phyloP scores from a whole-genome alignment of 1,140 invertebrate species.

The Euwallacea fornicatus region DNA sequence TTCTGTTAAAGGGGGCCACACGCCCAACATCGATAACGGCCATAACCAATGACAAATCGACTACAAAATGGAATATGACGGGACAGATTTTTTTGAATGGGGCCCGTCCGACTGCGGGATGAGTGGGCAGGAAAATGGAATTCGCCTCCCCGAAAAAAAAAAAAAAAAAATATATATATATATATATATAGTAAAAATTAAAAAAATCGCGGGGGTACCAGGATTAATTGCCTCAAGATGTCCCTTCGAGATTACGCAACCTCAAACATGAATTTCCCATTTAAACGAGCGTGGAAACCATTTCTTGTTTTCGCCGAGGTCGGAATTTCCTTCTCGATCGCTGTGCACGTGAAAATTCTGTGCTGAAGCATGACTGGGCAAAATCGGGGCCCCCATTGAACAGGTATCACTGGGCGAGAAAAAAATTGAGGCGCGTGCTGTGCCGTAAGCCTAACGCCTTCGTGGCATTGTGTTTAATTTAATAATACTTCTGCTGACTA shows the following conservation, averaged over 20 bases:
- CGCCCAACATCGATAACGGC: constrained; percentile 20
- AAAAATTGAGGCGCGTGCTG: constrained; percentile 42
- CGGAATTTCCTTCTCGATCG: constrained; percentile 32
- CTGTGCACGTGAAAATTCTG: constrained; percentile 9
- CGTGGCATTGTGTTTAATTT: constrained; percentile 48
- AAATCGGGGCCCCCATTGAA: constrained; percentile 5
- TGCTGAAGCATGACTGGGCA: constrained; percentile 18
- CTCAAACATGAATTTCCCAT: constrained; percentile 31
- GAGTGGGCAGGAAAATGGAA: constrained; percentile 2
- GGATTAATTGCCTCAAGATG: constrained; percentile 14
- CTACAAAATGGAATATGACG: constrained; percentile 22
- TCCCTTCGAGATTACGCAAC: constrained; percentile 18
- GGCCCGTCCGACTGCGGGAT: neutral
- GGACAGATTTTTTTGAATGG: constrained; percentile 15
- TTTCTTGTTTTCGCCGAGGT: constrained; percentile 27
- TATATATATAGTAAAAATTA: neutral
- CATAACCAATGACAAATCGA: constrained; percentile 29
- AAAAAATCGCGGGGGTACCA: neutral
- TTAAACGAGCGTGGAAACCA: constrained; percentile 15
- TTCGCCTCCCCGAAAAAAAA: constrained; percentile 3
- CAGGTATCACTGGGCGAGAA: constrained; percentile 37
- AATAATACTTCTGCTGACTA: constrained; percentile 48
- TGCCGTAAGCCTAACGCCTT: constrained; percentile 40
- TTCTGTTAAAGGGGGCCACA: constrained; percentile 22
- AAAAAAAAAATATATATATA: too few relatives aligned